Percentiles rank a stretch among this genome's conserved stretches.
phyloP scores from a whole-genome alignment of 2,888 invertebrate genomes.

The Bugulina stolonifera region DNA sequence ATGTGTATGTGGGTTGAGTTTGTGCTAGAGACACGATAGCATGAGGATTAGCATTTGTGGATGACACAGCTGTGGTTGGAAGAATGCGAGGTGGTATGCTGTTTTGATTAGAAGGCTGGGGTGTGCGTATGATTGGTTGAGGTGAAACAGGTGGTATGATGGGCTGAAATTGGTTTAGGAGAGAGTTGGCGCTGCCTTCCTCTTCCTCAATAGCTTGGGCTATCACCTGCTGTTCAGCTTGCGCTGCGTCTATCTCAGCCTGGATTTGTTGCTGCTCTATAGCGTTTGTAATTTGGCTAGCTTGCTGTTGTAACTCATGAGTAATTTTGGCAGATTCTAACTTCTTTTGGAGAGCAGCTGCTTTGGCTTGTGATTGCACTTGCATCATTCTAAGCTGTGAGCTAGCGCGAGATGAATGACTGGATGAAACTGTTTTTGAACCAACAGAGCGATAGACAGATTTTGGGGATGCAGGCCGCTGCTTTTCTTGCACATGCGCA shows the following conservation, averaged over 20 bases:
- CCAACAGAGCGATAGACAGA: background rate
- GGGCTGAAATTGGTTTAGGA: background rate
- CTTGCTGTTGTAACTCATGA: slow-evolving; percentile 5
- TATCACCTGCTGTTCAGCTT: slow-evolving; percentile 14
- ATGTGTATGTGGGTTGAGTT: background rate
- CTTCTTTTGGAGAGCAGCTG: background rate
- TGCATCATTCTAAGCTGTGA: slow-evolving; percentile 18
- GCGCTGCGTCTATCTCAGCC: slow-evolving; percentile 12
- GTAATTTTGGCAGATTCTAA: slow-evolving; percentile 5
- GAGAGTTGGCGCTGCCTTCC: background rate
- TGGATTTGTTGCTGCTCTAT: slow-evolving; percentile 6
- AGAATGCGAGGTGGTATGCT: background rate
- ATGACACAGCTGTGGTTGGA: background rate
- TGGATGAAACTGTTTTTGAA: slow-evolving; percentile 2
- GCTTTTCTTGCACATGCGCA: background rate
- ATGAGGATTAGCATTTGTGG: background rate
- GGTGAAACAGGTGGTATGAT: background rate
- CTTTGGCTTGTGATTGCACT: slow-evolving; percentile 3
- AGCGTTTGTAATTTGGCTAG: slow-evolving; percentile 5
- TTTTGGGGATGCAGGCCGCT: background rate
- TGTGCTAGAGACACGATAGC: no score
- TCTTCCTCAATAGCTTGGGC: slow-evolving; percentile 19
- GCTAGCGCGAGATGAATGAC: background rate
- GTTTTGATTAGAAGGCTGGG: background rate
- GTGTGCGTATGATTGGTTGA: slow-evolving; percentile 7